Conservation (phyloP, 2,113 vertebrate genomes). For the Hippocampus abdominalis region DNA sequence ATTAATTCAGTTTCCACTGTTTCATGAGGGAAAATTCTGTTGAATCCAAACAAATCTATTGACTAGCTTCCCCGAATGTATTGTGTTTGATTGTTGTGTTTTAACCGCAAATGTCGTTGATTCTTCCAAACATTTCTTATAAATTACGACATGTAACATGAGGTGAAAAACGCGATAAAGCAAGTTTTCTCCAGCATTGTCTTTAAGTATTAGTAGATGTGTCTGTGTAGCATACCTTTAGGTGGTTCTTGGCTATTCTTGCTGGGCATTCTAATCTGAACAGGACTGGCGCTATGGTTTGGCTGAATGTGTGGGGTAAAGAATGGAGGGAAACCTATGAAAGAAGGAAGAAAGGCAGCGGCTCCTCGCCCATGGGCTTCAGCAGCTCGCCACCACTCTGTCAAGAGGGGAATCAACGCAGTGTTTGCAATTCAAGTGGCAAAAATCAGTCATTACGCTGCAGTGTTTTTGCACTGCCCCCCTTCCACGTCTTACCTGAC, state of each 20-base stretch:
- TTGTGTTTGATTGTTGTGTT: too few relatives aligned
- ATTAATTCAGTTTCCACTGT: too few relatives aligned
- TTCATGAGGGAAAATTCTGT: too few relatives aligned
- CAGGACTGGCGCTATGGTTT: slow-evolving; percentile 83
- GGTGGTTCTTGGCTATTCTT: slow-evolving; percentile 80
- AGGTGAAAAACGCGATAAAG: too few relatives aligned
- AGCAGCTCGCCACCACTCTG: slow-evolving; percentile 94
- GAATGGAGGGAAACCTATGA: slow-evolving; percentile 87
- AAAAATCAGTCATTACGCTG: background rate
- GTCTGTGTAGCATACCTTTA: slow-evolving; percentile 78
- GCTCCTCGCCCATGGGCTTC: slow-evolving; percentile 83
- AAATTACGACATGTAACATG: too few relatives aligned
- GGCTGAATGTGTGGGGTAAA: slow-evolving; percentile 84
- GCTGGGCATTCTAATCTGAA: slow-evolving; percentile 81
- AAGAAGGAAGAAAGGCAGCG: slow-evolving; percentile 88
- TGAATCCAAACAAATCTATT: too few relatives aligned
- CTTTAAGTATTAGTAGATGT: background rate
- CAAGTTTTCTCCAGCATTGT: too few relatives aligned
- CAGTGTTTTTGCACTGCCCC: background rate
- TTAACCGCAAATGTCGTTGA: too few relatives aligned
- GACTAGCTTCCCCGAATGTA: too few relatives aligned
- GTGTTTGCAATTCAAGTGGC: slow-evolving; percentile 9
- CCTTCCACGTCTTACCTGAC: slow-evolving; percentile 73
- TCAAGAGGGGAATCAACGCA: background rate
- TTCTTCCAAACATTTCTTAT: too few relatives aligned